Evolutionary conservation across 2,797 vertebrate genomes (phyloP), one percentile per base, ranked within the genome.

Genomic region (Menidia menidia): DNA sequence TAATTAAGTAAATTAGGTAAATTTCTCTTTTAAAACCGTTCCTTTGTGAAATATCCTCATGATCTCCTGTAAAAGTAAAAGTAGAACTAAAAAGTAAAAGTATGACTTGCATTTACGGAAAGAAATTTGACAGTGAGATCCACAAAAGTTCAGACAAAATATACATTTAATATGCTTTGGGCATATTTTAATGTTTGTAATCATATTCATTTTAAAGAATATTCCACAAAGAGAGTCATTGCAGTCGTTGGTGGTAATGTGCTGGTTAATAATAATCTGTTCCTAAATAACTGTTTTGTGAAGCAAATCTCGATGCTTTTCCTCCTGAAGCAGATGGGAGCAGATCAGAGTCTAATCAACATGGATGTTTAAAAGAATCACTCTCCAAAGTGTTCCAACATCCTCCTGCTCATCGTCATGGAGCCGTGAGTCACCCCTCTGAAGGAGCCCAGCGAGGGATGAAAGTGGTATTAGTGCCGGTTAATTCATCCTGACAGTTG

Each of bases 401-500:
- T 87, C 81, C 65, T 87, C 67, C 78, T 77, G 78, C 77, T 86
- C 44, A 0, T 67, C 75, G 65, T 70, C 78, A 85, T 74, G 60
- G 81, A 85, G 85, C 78, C 67, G 85, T 92, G 92, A 94, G 82
- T 93, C 91, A 93, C 82, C 72, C 75, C 41, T 64, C 56, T 67
- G 48, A 87, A 85, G 83, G 80, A 87, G 81, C 83, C 81, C 86
- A 79, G 87, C 50, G 65, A 85, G 77, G 90, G 92, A 92, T 92
- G 92, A 93, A 93, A 92, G 92, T 82, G 88, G 87, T 85, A 88
- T 93, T 92, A 93, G 89, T 91, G 92, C 90, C 80, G 88, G 86
- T 92, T 94, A 94, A 94, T 94, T 92, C 92, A 77, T 93, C 90
- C 86, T 93, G 92, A 94, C 93, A 93, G 91, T 90, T 93, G 92